These are phyloP conservation scores for Coregonus sp. DNA, from an alignment of 2,797 vertebrate genomes.

Conservation along the genomic window DNA sequence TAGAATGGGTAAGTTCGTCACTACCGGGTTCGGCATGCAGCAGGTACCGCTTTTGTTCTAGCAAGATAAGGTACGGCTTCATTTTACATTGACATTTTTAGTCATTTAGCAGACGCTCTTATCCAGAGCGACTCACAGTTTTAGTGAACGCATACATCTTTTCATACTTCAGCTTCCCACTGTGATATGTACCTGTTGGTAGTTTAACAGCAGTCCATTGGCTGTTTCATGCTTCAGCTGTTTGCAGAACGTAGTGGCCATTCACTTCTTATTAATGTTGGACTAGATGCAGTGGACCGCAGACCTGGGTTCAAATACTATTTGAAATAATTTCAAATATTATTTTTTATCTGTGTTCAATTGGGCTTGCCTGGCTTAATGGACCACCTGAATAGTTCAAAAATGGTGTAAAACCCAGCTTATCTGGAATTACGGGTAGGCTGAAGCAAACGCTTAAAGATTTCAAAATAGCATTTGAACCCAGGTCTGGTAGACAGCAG, in stretches of 20 bases:
- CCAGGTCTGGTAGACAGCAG: not conserved
- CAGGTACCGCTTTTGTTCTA: too few species aligned
- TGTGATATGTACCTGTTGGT: too few species aligned
- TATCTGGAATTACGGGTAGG: too few species aligned
- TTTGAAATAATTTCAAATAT: not conserved
- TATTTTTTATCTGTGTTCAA: not conserved
- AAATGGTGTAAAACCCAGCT: too few species aligned
- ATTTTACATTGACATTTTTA: too few species aligned
- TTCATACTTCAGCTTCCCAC: too few species aligned
- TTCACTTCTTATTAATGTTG: conserved; percentile 22
- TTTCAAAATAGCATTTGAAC: not conserved
- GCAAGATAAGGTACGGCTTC: too few species aligned
- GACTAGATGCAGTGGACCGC: not conserved
- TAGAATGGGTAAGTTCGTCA: too few species aligned
- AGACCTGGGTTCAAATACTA: not conserved
- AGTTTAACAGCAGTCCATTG: not conserved
- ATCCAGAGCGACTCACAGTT: too few species aligned
- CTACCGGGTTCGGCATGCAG: too few species aligned
- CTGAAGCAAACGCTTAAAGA: not conserved
- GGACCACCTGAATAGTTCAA: not conserved
- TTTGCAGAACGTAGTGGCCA: not conserved
- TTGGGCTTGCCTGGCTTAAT: not conserved
- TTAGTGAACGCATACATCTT: too few species aligned
- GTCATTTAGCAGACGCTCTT: too few species aligned
- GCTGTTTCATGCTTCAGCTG: not conserved